Percentiles rank a stretch among this genome's conserved stretches.
Conservation (phyloP, 2,113 vertebrate species). For the Tenebrosternarchus preto region DNA sequence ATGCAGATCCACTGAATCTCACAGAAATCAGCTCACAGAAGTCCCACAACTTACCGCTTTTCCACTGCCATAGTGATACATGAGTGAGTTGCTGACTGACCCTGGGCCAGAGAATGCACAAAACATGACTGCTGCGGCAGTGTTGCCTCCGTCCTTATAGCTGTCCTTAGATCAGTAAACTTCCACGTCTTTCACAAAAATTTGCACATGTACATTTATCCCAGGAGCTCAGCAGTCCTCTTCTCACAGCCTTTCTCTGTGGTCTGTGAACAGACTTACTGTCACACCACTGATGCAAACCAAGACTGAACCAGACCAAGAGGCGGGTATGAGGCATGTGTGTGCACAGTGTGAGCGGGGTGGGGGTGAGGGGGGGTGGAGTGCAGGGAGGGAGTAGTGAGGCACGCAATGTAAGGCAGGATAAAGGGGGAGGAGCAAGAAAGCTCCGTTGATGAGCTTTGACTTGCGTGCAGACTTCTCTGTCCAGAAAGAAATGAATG, state of each 20-base stretch:
- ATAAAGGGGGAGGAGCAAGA: slow-evolving; percentile 7
- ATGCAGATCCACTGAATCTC: not conserved
- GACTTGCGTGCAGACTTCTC: not conserved
- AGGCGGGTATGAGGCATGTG: slow-evolving; percentile 48
- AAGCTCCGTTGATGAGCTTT: slow-evolving; percentile 4
- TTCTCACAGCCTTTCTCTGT: slow-evolving; percentile 73
- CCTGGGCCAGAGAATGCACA: slow-evolving; percentile 89
- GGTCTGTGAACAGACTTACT: slow-evolving; percentile 82
- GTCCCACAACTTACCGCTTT: slow-evolving; percentile 83
- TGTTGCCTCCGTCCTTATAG: slow-evolving; percentile 52
- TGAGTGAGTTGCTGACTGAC: slow-evolving; percentile 84
- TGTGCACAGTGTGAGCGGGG: no score
- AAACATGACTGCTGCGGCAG: slow-evolving; percentile 82
- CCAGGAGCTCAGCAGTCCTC: slow-evolving; percentile 63
- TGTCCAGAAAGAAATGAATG: not conserved
- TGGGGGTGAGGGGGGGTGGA: no score
- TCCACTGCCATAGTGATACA: slow-evolving; percentile 91
- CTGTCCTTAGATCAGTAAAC: slow-evolving; percentile 64
- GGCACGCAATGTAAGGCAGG: slow-evolving; percentile 30
- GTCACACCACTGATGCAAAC: slow-evolving; percentile 92
- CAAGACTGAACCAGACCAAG: slow-evolving; percentile 84
- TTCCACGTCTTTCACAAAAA: slow-evolving; percentile 64
- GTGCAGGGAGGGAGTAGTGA: slow-evolving; percentile 57
- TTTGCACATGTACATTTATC: slow-evolving; percentile 73
- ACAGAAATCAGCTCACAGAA: not conserved